Percentiles rank a stretch among this genome's conserved stretches.
Evolutionary conservation across 2,113 vertebrate species (phyloP).

Genomic region (Oreotrochilus melanogaster): DNA sequence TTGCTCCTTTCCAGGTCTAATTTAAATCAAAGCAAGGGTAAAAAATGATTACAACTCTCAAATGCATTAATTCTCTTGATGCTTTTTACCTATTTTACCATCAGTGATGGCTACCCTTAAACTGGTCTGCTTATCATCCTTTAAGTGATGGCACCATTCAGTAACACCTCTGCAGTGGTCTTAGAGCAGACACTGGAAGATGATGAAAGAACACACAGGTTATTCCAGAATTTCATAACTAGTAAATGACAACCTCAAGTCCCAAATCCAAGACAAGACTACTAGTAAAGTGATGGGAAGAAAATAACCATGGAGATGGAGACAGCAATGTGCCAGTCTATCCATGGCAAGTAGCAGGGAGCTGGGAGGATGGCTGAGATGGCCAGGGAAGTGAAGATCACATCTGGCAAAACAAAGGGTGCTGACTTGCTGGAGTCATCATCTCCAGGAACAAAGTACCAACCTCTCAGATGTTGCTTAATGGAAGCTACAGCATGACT

Average conservation of each 20-base stretch:
- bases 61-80: neutral
- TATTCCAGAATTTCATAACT: neutral
- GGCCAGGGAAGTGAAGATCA: neutral
- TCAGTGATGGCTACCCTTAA: neutral
- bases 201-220: neutral
- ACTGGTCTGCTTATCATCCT: neutral
- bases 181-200: neutral
- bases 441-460: neutral
- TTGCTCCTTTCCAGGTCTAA: neutral
- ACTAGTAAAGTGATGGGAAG: neutral
- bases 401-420: neutral
- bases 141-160: neutral
- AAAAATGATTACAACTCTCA: neutral
- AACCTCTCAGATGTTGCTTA: neutral
- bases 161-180: neutral
- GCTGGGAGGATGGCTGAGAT: neutral
- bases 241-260: neutral
- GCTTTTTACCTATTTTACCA: neutral
- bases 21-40: neutral
- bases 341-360: fast-evolving
- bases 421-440: neutral
- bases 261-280: neutral
- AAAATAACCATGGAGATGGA: neutral
- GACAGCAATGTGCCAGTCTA: neutral
- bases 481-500: neutral